These are phyloP conservation scores for Lasioglossum leucozonium DNA, from an alignment of 2,888 invertebrate species.

Conservation along the genomic window DNA sequence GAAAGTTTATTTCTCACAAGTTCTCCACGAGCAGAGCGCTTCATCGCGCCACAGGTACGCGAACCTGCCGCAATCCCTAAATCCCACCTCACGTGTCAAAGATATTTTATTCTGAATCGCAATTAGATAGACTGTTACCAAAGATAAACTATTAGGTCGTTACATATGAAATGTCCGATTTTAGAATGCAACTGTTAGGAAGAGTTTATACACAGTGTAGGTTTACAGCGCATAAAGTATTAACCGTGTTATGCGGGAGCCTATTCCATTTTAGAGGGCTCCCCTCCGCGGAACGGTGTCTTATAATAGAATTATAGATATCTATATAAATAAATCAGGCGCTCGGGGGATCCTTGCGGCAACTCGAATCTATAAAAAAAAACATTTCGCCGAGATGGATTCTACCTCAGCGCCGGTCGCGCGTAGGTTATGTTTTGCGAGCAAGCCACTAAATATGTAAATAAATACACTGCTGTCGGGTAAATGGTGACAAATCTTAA, in stretches of 20 bases:
- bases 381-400: neutral
- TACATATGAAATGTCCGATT: neutral
- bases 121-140: neutral
- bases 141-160: neutral
- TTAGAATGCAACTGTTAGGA: neutral
- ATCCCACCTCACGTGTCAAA: neutral
- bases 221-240: neutral
- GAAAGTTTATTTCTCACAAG: no score
- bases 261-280: constrained; percentile 21
- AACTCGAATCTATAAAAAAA: neutral
- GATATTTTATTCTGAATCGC: neutral
- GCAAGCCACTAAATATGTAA: neutral
- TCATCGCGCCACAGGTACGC: no score
- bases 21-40: no score
- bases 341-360: neutral
- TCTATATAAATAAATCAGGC: constrained; percentile 18
- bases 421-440: neutral
- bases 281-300: neutral
- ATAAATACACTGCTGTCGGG: no score
- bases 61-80: no score
- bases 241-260: neutral
- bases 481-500: neutral
- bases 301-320: constrained; percentile 47
- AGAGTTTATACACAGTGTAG: neutral
- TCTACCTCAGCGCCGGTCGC: neutral